Evolutionary conservation across 1,140 invertebrate species (phyloP), one percentile per base, ranked within the genome.

Genomic region (Nasonia longicornis): DNA sequence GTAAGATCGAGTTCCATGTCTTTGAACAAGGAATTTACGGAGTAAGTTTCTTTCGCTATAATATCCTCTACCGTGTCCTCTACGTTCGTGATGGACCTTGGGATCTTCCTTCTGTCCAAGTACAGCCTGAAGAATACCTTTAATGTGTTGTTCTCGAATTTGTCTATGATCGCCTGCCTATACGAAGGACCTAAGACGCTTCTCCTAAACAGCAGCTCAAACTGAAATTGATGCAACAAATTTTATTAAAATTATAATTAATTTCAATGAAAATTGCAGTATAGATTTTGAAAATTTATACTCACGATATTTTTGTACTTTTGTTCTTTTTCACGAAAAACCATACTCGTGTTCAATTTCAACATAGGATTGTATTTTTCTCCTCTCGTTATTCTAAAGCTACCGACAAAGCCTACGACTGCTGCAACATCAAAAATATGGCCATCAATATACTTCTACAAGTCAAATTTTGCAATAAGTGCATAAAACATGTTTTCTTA

Each of bases 91-190:
- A 94, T 89, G 7, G 93, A 91, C 84, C 93, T 93, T 6, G 94
- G 93, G 85, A 95, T 92, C 93, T 95, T 95, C 92, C 94, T 94
- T 85, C 94, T 91, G 87, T 96, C 95, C 26, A 96, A 90, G 82
- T 94, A 94, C 12, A 96, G 85, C 89, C 92, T 93, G 89, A 95
- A 96, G 89, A 94, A 94, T 12, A 96, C 94, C 83, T 95, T 93
- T n/a, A 95, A 87, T 76, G 93, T 92, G 77, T 94, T 92, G 83
- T 94, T 94, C 29, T 94, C 93, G 86, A 96, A 95, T 86, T 92
- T 93, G 45, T 94, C 93, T 82, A 96, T 93, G 14, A 92, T 87
- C 14, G 92, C 92, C 20, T 93, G 92, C 45, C 93, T 92, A 79
- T 94, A 93, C 20, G 95, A 92, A 64, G 92, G 90, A 38, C 93